Evolutionary conservation across 1,140 invertebrate genomes (phyloP).

Genomic region (Cepaea nemoralis): DNA sequence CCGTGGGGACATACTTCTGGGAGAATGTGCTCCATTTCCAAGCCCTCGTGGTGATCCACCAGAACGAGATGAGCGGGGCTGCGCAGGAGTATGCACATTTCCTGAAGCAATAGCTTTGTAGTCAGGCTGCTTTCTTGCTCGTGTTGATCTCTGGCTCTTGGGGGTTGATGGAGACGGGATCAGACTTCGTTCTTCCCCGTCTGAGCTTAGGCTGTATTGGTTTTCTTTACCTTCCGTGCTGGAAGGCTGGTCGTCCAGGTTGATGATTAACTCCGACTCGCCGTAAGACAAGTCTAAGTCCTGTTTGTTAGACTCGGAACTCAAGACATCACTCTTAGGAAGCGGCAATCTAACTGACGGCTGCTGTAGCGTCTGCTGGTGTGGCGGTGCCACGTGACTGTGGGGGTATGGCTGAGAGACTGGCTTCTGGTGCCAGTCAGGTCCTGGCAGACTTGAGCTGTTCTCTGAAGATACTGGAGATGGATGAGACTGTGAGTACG

Average conservation of each 20-base stretch:
- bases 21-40: constrained; percentile 49
- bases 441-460: constrained; percentile 10
- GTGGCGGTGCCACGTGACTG: background rate
- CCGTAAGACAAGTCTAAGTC: constrained; percentile 47
- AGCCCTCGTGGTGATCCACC: constrained; percentile 47
- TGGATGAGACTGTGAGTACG: background rate
- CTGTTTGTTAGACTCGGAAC: constrained; percentile 42
- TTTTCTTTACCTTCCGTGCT: constrained; percentile 42
- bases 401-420: background rate
- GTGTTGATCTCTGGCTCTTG: constrained; percentile 47
- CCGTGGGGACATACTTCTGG: constrained; percentile 52
- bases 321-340: constrained; percentile 37
- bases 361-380: constrained; percentile 2
- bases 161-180: constrained; percentile 31
- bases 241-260: constrained; percentile 43
- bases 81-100: constrained; percentile 46
- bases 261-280: constrained; percentile 46
- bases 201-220: constrained; percentile 41
- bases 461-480: background rate
- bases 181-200: constrained; percentile 36
- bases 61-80: constrained; percentile 42
- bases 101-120: constrained; percentile 60
- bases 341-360: background rate
- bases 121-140: constrained; percentile 52
- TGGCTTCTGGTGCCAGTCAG: constrained; percentile 13